Conservation (phyloP, 2,888 invertebrate species). For the Xanthorhoe designata region DNA sequence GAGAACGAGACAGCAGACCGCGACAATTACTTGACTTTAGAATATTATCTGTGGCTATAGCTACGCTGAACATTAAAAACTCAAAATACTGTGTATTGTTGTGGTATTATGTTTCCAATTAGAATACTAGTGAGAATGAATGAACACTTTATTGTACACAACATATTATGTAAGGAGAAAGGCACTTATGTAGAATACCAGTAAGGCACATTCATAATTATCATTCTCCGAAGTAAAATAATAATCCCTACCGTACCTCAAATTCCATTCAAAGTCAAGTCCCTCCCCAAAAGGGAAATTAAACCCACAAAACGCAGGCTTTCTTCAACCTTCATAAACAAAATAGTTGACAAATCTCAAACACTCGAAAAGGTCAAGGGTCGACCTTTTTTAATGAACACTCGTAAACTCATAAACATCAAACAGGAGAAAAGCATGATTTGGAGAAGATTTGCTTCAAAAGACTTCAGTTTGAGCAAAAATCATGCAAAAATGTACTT, state of each 20-base stretch:
- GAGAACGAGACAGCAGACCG: too few species aligned
- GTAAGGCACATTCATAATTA: too few species aligned
- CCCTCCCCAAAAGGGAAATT: constrained; percentile 25
- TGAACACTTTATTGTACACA: too few species aligned
- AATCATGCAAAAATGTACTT: background rate
- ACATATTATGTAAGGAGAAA: too few species aligned
- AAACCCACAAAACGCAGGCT: constrained; percentile 22
- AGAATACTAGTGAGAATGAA: too few species aligned
- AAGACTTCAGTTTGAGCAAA: background rate
- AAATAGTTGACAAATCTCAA: constrained; percentile 42
- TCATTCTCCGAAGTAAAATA: too few species aligned
- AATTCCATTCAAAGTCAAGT: constrained; percentile 14
- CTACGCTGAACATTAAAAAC: too few species aligned
- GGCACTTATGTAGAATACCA: too few species aligned
- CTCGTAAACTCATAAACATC: constrained; percentile 32
- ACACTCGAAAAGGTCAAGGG: constrained; percentile 42
- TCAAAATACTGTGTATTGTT: too few species aligned
- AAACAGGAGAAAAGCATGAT: constrained; percentile 31
- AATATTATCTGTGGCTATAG: too few species aligned
- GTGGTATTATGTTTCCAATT: too few species aligned
- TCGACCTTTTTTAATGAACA: constrained; percentile 49
- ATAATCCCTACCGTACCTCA: background rate
- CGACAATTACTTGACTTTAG: too few species aligned
- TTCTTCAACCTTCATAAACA: constrained; percentile 32
- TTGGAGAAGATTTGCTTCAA: background rate